A percentile compares a stretch with the other conserved stretches of the same genome.
Evolutionary conservation across 2,113 vertebrate genomes (phyloP).

Genomic region (Actenoides hombroni): DNA sequence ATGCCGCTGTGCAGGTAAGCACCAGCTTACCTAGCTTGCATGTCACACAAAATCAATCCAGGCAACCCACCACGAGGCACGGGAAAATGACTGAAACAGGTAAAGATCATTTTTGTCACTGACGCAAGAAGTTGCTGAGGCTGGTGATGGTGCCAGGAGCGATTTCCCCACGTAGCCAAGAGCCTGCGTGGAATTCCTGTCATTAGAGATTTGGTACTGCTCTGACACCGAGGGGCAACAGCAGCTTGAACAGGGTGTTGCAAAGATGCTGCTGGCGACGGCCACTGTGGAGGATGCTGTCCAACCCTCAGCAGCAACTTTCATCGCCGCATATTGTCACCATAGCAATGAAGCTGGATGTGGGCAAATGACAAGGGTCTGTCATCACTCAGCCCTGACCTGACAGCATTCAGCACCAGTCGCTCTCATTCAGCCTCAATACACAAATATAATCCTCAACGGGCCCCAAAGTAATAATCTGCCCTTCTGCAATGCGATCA

Average conservation of each 20-base stretch:
- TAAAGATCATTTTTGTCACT: constrained; percentile 25
- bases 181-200: not conserved
- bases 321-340: constrained; percentile 12
- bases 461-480: constrained; percentile 9
- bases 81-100: not conserved
- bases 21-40: not conserved
- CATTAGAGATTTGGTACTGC: constrained; percentile 27
- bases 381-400: constrained; percentile 45
- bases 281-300: not conserved
- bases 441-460: not conserved
- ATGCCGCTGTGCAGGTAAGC: not conserved
- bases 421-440: not conserved
- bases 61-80: not conserved
- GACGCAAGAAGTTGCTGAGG: not conserved
- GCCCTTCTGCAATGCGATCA: not conserved
- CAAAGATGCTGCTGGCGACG: not conserved
- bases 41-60: not conserved
- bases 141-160: not conserved
- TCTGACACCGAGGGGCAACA: not conserved
- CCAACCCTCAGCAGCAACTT: constrained; percentile 4
- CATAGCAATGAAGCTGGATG: constrained; percentile 50
- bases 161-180: not conserved
- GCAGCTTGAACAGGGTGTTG: not conserved
- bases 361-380: constrained; percentile 34
- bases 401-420: constrained; percentile 55